Conservation (phyloP, 2,113 vertebrate genomes). For the Gobio gobio region DNA sequence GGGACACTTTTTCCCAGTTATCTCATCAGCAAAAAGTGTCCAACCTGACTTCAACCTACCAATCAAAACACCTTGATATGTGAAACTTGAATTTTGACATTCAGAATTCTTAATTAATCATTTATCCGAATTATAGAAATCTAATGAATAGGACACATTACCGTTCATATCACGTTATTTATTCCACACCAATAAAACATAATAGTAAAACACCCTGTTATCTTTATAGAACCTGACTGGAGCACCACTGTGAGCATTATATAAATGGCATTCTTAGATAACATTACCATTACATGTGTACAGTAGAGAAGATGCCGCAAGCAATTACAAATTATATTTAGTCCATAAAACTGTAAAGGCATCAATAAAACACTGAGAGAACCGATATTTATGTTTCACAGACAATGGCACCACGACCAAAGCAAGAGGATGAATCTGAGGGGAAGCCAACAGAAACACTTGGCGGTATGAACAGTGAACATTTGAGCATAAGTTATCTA, state of each 20-base stretch:
- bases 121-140: background rate
- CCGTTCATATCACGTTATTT: background rate
- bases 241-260: background rate
- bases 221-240: background rate
- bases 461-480: conserved; percentile 21
- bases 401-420: conserved; percentile 23
- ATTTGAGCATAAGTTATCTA: background rate
- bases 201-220: background rate
- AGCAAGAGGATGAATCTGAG: conserved; percentile 14
- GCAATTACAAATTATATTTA: background rate
- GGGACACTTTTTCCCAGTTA: too few relatives aligned
- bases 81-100: background rate
- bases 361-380: background rate
- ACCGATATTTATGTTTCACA: background rate
- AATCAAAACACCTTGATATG: too few relatives aligned
- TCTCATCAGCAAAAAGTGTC: too few relatives aligned
- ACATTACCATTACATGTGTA: background rate
- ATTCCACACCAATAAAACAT: background rate
- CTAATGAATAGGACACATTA: background rate
- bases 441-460: background rate
- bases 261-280: background rate
- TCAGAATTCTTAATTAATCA: background rate
- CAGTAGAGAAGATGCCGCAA: background rate
- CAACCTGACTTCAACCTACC: too few relatives aligned
- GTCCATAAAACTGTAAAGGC: background rate